These are phyloP conservation scores for Martes martes DNA, from an alignment of 2,113 vertebrate genomes.

Conservation along the genomic window DNA sequence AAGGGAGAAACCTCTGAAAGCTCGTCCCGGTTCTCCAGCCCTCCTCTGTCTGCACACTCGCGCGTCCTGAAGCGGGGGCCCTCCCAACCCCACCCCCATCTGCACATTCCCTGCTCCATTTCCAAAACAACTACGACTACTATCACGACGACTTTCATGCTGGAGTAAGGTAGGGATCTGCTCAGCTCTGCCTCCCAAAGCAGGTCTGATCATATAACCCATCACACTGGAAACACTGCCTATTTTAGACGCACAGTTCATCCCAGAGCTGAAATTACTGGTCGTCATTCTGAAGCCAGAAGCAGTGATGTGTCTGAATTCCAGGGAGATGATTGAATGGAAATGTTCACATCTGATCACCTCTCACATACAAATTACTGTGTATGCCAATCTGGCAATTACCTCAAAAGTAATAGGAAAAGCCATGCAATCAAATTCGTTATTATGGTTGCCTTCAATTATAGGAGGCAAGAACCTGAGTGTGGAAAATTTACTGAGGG, in stretches of 20 bases:
- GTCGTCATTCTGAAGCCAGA: conserved; percentile 65
- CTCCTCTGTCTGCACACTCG: background rate
- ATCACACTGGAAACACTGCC: background rate
- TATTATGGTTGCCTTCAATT: conserved; percentile 70
- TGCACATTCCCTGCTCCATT: background rate
- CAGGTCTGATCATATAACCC: background rate
- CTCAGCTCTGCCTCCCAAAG: conserved; percentile 4
- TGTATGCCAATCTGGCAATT: conserved; percentile 69
- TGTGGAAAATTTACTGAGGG: conserved; percentile 51
- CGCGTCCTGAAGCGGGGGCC: background rate
- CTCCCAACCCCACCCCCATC: background rate
- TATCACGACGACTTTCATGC: no score
- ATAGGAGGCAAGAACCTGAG: conserved; percentile 57
- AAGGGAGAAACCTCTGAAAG: background rate
- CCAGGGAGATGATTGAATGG: conserved; percentile 61
- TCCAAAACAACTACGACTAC: background rate
- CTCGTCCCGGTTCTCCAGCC: background rate
- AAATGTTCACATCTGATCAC: conserved; percentile 67
- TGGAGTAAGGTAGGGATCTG: background rate
- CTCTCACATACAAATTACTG: conserved; percentile 68
- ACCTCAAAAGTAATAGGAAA: conserved; percentile 68
- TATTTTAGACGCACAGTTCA: conserved; percentile 34
- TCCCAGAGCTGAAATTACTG: conserved; percentile 59
- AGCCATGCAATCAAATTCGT: conserved; percentile 66
- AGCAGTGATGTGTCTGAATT: conserved; percentile 68